Conservation (phyloP, 2,797 vertebrate genomes). For the Sparus aurata region DNA sequence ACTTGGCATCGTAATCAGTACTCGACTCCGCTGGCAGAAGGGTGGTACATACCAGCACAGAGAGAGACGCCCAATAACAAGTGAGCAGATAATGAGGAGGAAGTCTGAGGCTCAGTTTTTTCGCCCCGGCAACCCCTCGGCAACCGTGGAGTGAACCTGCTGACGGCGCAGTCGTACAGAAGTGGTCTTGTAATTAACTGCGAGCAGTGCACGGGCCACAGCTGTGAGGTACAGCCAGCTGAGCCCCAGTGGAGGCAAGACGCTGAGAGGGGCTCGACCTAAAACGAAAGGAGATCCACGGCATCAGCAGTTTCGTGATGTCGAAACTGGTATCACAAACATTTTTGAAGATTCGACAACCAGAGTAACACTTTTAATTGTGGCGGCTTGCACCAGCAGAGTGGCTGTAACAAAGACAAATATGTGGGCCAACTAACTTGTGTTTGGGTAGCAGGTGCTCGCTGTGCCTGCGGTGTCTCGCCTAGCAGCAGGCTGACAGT, state of each 20-base stretch:
- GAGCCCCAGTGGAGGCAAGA: constrained; percentile 63
- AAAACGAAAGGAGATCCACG: constrained; percentile 34
- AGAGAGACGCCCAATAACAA: constrained; percentile 29
- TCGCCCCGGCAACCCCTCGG: constrained; percentile 38
- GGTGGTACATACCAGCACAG: constrained; percentile 32
- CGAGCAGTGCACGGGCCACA: constrained; percentile 60
- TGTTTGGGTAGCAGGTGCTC: constrained; percentile 63
- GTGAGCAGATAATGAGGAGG: constrained; percentile 59
- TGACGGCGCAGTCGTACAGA: constrained; percentile 68
- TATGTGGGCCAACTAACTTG: constrained; percentile 33
- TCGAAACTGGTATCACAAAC: constrained; percentile 41
- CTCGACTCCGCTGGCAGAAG: constrained; percentile 48
- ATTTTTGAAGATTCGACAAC: constrained; percentile 20
- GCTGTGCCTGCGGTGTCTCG: constrained; percentile 49
- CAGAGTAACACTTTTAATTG: constrained; percentile 38
- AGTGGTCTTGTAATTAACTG: constrained; percentile 76
- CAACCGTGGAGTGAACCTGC: constrained; percentile 63
- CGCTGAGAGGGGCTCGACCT: constrained; percentile 47
- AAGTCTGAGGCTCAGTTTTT: constrained; percentile 37
- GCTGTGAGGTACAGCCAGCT: constrained; percentile 68
- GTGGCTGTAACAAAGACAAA: constrained; percentile 37
- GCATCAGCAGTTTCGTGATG: constrained; percentile 70
- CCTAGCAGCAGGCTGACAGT: constrained; percentile 51
- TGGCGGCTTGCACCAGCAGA: constrained; percentile 16
- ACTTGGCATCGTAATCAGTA: constrained; percentile 26